phyloP scores from a whole-genome alignment of 1,140 invertebrate species.

The Drosophila rhopaloa region DNA sequence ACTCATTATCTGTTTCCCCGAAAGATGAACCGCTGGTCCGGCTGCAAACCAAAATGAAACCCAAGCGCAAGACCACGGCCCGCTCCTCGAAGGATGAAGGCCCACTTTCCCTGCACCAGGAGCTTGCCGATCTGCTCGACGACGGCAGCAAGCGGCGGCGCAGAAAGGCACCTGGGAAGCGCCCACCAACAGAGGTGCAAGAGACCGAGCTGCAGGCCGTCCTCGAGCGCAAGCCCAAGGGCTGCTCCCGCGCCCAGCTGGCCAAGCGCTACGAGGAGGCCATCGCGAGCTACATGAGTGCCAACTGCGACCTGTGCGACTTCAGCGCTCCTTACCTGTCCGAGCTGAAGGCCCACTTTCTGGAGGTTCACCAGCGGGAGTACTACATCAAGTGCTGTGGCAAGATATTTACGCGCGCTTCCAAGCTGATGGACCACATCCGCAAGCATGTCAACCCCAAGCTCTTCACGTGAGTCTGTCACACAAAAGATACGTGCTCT shows the following conservation, averaged over 20 bases:
- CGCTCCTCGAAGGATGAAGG: conserved; percentile 18
- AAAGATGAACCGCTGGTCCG: conserved; percentile 65
- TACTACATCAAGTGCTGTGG: conserved; percentile 78
- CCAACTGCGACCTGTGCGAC: conserved; percentile 74
- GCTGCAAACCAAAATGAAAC: conserved; percentile 51
- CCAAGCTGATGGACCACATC: conserved; percentile 75
- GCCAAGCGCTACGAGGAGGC: conserved; percentile 69
- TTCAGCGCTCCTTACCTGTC: conserved; percentile 60
- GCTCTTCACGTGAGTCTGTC: conserved; percentile 66
- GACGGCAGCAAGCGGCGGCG: conserved; percentile 27
- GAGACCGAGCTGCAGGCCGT: conserved; percentile 53
- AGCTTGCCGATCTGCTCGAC: conserved; percentile 56
- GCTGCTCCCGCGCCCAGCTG: conserved; percentile 65
- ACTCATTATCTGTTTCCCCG: neutral
- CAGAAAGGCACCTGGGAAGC: conserved; percentile 11
- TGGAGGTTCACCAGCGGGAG: conserved; percentile 64
- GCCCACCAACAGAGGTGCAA: conserved; percentile 26
- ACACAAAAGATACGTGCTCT: neutral
- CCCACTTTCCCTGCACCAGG: conserved; percentile 19
- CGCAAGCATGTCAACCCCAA: conserved; percentile 78
- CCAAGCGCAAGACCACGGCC: conserved; percentile 37
- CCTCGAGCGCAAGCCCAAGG: conserved; percentile 67
- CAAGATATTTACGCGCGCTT: conserved; percentile 64
- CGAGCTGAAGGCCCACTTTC: conserved; percentile 67
- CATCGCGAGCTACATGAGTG: conserved; percentile 72